Base-by-base conservation (phyloP, 2,113 vertebrate species). In the Pelecanoides urinatrix region DNA sequence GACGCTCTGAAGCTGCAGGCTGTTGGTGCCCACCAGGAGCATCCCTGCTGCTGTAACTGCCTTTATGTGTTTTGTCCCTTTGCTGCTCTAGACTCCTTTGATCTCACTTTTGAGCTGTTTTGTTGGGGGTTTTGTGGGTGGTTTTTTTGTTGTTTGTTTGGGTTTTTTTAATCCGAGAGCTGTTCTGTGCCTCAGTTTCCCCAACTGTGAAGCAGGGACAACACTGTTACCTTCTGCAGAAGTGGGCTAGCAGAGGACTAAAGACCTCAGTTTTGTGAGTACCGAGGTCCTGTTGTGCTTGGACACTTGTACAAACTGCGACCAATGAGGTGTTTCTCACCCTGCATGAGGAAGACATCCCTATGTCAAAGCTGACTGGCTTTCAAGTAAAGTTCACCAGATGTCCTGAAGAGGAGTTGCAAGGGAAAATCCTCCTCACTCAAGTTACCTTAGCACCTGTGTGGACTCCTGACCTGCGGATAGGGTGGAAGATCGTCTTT, bases 281-380 rank as follows among this genome's bases (percentile, higher is more conserved):
- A 20, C 25, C 1, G 5, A 67, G 29, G 50, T 63, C 22, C 62
- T 52, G 47, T 13, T 15, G 2, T 20, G 29, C 45, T 1, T 20
- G 71, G 61, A 50, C 25, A 20, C 3, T 1, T 16, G n/a, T 40
- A 3, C 19, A 38, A 44, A 22, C 65, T 29, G 38, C 16, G 55
- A 1, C 9, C 2, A 2, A 7, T 3, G 22, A 47, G 27, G 7
- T 40, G 36, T 16, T 73, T 70, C 75, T 63, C 15, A 21, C 26
- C 34, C 20, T 2, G 1, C 0, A 0, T 5, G 13, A 49, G 71
- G 90, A 20, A 62, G 62, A 10, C 34, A 2, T 23, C 38, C 15
- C 17, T 20, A 0, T 22, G 36, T 53, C 42, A 74, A 36, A 86
- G 25, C 56, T 71, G 34, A 11, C 40, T 70, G 45, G 17, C 12